Conservation (phyloP, 2,888 invertebrate species). For the Parnassius apollo region DNA sequence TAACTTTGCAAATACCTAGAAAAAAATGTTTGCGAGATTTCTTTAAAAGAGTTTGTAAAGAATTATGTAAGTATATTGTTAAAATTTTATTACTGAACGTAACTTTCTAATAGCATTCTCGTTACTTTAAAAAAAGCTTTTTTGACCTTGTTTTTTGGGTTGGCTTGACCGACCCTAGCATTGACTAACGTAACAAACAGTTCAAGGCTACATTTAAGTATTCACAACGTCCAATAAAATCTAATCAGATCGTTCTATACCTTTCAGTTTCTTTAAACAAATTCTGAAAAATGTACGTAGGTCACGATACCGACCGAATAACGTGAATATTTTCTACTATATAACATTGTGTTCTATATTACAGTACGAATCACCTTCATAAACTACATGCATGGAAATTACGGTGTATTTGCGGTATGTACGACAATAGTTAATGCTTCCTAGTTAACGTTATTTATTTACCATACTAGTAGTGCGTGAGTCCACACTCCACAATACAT, state of each 20-base stretch:
- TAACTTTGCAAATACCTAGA: not conserved
- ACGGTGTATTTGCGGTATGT: no score
- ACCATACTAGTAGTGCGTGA: no score
- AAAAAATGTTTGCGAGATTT: no score
- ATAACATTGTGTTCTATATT: no score
- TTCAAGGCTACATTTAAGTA: conserved; percentile 68
- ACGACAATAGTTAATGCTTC: no score
- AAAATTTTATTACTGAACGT: conserved; percentile 13
- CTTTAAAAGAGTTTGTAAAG: no score
- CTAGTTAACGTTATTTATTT: no score
- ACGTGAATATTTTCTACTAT: no score
- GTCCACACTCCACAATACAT: no score
- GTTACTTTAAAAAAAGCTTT: conserved; percentile 7
- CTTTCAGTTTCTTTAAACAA: conserved; percentile 22
- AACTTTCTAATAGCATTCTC: conserved; percentile 9
- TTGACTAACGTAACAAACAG: conserved; percentile 44
- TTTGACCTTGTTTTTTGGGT: conserved; percentile 49
- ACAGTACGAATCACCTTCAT: no score
- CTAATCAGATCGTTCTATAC: conserved; percentile 58
- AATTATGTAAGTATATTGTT: not conserved
- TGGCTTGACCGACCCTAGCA: conserved; percentile 30
- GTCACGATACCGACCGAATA: conserved; percentile 12
- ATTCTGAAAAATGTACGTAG: conserved; percentile 5
- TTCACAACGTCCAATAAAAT: conserved; percentile 56
- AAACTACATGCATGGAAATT: no score